phyloP scores from a whole-genome alignment of 2,113 vertebrate genomes.

The Nerophis lumbriciformis region DNA sequence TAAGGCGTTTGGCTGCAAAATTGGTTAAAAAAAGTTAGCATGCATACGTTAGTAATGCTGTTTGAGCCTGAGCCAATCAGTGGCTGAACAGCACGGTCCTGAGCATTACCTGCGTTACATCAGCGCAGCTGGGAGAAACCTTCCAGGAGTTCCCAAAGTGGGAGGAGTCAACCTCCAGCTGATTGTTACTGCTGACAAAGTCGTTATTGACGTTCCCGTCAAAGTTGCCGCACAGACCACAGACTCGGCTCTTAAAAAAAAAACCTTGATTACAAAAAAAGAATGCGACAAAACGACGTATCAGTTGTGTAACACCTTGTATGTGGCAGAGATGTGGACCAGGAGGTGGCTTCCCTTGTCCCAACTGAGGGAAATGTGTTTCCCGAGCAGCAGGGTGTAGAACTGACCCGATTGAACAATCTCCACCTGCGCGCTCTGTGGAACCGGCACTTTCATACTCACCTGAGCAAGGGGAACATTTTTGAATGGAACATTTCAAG shows the following conservation, averaged over 20 bases:
- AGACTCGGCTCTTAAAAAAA: conserved; percentile 80
- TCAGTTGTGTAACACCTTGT: conserved; percentile 67
- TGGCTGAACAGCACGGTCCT: too few relatives aligned
- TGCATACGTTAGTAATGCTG: too few relatives aligned
- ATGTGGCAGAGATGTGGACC: conserved; percentile 78
- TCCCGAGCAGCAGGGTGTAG: conserved; percentile 80
- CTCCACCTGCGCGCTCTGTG: conserved; percentile 74
- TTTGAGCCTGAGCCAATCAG: too few relatives aligned
- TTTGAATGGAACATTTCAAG: background rate
- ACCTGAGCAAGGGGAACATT: conserved; percentile 66
- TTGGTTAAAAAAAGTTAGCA: too few relatives aligned
- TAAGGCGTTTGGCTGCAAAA: too few relatives aligned
- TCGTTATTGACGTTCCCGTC: conserved; percentile 93
- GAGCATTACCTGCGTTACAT: conserved; percentile 77
- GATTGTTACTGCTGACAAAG: conserved; percentile 85
- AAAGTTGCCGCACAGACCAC: conserved; percentile 95
- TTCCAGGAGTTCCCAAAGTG: conserved; percentile 98
- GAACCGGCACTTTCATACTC: conserved; percentile 76
- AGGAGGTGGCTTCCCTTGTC: conserved; percentile 79
- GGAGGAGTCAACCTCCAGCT: conserved; percentile 82
- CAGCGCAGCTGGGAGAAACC: conserved; percentile 81
- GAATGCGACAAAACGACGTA: background rate
- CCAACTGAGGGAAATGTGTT: conserved; percentile 83
- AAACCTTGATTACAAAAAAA: background rate
- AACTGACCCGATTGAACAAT: conserved; percentile 83